Evolutionary conservation across 2,888 invertebrate genomes (phyloP).

Genomic region (Hypomecis atomaria): DNA sequence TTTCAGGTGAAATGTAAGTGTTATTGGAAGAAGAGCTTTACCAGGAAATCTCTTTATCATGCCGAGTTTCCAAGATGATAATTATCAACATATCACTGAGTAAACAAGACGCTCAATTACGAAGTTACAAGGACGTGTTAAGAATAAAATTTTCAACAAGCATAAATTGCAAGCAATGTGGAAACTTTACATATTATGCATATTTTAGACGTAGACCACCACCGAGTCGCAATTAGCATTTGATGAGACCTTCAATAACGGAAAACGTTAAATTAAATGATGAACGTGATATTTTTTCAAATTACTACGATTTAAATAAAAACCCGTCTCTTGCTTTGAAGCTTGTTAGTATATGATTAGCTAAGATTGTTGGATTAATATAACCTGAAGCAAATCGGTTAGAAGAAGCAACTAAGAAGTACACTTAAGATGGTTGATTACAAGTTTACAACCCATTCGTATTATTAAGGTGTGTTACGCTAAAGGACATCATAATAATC

Average conservation of each 20-base stretch:
- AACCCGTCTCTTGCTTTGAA: no score
- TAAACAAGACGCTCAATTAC: slow-evolving; percentile 13
- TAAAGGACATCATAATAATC: no score
- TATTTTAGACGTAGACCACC: slow-evolving; percentile 20
- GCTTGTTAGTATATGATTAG: no score
- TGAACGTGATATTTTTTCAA: slow-evolving; percentile 21
- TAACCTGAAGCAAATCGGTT: neutral
- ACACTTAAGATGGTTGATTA: no score
- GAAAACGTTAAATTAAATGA: slow-evolving; percentile 15
- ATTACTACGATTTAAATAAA: neutral
- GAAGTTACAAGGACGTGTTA: slow-evolving; percentile 5
- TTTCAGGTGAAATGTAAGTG: no score
- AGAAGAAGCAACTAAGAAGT: no score
- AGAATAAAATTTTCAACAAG: slow-evolving; percentile 9
- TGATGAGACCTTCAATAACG: slow-evolving; percentile 27
- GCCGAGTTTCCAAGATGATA: neutral
- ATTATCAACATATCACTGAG: neutral
- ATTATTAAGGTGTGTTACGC: no score
- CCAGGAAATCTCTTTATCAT: neutral
- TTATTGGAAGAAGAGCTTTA: neutral
- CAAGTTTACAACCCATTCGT: no score
- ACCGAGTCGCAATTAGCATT: slow-evolving; percentile 29
- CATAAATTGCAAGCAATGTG: slow-evolving; percentile 13
- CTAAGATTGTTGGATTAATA: neutral
- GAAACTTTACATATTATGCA: slow-evolving; percentile 32